phyloP scores from a whole-genome alignment of 2,888 invertebrate genomes.

The Euphydryas editha region DNA sequence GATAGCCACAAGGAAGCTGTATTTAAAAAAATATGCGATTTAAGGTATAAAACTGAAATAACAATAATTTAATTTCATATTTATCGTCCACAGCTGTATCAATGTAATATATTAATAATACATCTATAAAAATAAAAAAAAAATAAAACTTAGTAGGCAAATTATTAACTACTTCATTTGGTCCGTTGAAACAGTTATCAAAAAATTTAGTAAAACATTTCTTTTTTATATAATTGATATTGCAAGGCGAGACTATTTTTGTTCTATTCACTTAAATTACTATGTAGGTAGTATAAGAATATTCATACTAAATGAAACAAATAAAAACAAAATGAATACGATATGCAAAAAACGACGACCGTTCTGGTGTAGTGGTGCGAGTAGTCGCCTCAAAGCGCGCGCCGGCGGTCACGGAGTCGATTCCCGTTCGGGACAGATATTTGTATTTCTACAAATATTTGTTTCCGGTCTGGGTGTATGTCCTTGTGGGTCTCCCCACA shows the following conservation, averaged over 20 bases:
- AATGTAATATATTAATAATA: neutral
- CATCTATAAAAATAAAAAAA: constrained; percentile 8
- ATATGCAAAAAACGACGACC: too few species aligned
- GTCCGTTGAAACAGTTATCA: constrained; percentile 13
- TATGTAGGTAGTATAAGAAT: too few species aligned
- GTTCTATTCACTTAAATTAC: too few species aligned
- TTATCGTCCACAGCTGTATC: constrained; percentile 7
- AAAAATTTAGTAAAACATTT: neutral
- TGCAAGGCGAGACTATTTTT: neutral
- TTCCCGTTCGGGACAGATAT: too few species aligned
- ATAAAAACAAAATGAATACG: too few species aligned
- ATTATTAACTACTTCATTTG: constrained; percentile 7
- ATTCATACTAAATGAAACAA: neutral
- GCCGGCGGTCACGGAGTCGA: too few species aligned
- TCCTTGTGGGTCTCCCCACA: too few species aligned
- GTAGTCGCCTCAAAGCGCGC: too few species aligned
- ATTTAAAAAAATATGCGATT: neutral
- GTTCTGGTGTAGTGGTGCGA: too few species aligned
- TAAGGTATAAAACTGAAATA: neutral
- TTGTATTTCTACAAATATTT: too few species aligned
- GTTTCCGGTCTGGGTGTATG: too few species aligned
- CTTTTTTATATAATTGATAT: neutral
- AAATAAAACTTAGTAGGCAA: constrained; percentile 14
- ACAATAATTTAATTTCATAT: neutral
- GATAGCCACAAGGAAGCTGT: neutral